A percentile compares a stretch with the other conserved stretches of the same genome.
Conservation (phyloP, 2,113 vertebrate species). For the Emydura subglobosa region DNA sequence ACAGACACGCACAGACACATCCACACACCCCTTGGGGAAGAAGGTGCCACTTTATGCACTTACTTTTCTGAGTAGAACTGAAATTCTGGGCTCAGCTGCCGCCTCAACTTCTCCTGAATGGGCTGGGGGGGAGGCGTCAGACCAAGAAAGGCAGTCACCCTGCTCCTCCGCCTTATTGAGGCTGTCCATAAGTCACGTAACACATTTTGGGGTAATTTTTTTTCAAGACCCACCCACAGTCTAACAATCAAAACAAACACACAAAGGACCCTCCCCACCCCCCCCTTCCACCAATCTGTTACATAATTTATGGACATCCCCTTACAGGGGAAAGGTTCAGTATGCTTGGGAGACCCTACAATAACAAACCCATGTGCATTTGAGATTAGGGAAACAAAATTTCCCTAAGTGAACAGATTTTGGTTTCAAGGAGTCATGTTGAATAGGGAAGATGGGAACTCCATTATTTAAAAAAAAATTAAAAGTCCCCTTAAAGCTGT, state of each 20-base stretch:
- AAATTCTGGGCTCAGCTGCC: background rate
- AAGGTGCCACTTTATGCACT: background rate
- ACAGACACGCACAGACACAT: background rate
- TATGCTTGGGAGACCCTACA: background rate
- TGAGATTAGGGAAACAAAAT: background rate
- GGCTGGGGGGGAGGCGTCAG: background rate
- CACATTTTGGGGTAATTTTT: background rate
- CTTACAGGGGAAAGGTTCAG: background rate
- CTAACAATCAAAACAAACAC: background rate
- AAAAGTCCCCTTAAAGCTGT: background rate
- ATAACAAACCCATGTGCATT: background rate
- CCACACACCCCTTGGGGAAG: background rate
- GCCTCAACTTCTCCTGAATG: background rate
- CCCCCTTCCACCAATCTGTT: too few species aligned
- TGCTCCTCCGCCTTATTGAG: background rate
- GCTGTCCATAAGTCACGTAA: background rate
- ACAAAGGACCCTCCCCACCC: background rate
- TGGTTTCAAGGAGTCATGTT: accelerated
- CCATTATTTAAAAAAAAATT: background rate
- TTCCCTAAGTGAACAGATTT: background rate
- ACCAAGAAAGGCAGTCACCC: background rate
- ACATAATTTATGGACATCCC: background rate
- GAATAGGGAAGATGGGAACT: background rate
- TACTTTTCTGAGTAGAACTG: background rate
- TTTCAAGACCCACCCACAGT: background rate